Percentiles rank a stretch among this genome's conserved stretches.
Conservation (phyloP, 2,113 vertebrate species). For the Micromys minutus region DNA sequence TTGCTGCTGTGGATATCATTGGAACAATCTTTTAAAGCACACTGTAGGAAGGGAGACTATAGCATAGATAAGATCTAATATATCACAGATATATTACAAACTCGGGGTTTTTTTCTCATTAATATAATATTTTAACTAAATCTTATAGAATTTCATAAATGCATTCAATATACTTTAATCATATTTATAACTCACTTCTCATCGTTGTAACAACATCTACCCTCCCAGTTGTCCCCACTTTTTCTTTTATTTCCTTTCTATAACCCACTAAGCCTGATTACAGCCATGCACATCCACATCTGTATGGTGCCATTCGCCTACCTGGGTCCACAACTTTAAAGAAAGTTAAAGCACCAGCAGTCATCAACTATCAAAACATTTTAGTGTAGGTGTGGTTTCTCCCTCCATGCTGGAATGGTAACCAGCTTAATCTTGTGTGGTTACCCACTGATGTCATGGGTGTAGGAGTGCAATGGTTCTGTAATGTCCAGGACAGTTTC, state of each 20-base stretch:
- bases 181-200: background rate
- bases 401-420: background rate
- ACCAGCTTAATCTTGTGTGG: too few species aligned
- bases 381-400: background rate
- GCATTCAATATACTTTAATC: background rate
- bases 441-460: background rate
- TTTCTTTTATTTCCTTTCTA: background rate
- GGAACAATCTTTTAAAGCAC: background rate
- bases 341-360: background rate
- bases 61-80: background rate
- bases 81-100: background rate
- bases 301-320: background rate
- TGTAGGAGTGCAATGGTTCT: too few species aligned
- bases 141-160: background rate
- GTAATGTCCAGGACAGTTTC: background rate
- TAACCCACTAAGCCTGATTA: too few species aligned
- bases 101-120: background rate
- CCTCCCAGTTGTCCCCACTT: background rate
- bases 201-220: background rate
- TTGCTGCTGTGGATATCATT: background rate
- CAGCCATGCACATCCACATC: background rate
- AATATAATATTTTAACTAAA: too few species aligned
- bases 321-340: too few species aligned
- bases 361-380: background rate
- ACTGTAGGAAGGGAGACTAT: background rate